These are phyloP conservation scores for Neoitamus cyanurus DNA, from an alignment of 2,888 invertebrate genomes.

Conservation along the genomic window DNA sequence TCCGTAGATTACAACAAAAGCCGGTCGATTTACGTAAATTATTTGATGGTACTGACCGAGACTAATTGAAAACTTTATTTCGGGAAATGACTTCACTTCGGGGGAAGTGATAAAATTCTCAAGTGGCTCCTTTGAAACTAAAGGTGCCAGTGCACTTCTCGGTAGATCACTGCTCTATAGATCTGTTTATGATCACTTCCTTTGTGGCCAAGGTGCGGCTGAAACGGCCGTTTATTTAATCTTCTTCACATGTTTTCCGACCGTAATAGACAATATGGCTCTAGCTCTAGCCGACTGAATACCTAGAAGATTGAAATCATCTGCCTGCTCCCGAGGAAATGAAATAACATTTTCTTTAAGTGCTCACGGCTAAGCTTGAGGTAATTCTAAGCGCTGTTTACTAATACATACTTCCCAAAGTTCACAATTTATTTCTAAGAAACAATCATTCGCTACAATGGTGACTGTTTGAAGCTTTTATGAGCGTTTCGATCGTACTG, in stretches of 20 bases:
- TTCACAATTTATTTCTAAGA: neutral
- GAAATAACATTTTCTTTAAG: neutral
- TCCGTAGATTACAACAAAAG: slow-evolving; percentile 40
- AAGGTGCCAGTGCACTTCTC: neutral
- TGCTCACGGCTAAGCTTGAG: neutral
- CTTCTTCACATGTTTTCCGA: neutral
- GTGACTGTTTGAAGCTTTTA: neutral
- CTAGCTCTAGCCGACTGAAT: neutral
- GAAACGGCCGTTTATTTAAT: neutral
- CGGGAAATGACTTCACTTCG: slow-evolving; percentile 20
- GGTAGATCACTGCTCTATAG: neutral
- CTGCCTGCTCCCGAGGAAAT: neutral
- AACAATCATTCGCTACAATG: neutral
- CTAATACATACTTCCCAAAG: too few species aligned
- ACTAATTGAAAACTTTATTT: slow-evolving; percentile 38
- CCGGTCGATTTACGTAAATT: neutral
- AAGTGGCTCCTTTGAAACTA: neutral
- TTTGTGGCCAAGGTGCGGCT: neutral
- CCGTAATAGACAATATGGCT: neutral
- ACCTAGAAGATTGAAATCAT: neutral
- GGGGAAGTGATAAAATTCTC: neutral
- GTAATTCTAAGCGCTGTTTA: neutral
- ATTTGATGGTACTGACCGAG: slow-evolving; percentile 33
- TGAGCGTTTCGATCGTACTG: neutral
- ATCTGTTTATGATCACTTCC: neutral